Conservation (phyloP, 2,113 vertebrate species). For the Pachyramphus minor region DNA sequence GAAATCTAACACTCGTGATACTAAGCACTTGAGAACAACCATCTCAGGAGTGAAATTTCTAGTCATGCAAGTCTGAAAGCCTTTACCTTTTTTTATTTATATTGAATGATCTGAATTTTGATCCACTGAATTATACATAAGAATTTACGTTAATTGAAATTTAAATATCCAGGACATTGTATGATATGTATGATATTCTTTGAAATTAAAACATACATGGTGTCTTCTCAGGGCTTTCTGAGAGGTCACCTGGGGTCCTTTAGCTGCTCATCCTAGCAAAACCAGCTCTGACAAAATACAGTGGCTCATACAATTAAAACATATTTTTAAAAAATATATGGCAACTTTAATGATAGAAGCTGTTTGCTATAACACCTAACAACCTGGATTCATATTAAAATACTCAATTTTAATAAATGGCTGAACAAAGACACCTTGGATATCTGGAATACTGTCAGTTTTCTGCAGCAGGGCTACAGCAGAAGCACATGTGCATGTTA, state of each 20-base stretch:
- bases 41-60: background rate
- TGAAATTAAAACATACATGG: background rate
- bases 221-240: background rate
- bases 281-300: background rate
- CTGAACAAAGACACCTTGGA: background rate
- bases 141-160: background rate
- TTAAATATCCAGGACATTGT: background rate
- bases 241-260: background rate
- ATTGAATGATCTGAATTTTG: background rate
- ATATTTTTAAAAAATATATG: background rate
- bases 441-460: background rate
- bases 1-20: background rate
- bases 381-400: background rate
- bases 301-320: background rate
- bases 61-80: background rate
- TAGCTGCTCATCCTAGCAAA: background rate
- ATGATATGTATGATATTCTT: background rate
- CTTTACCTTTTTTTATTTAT: background rate
- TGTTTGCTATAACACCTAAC: background rate
- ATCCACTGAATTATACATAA: background rate
- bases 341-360: background rate
- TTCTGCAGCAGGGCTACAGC: background rate
- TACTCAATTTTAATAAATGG: background rate
- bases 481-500: rapidly evolving
- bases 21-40: background rate